phyloP scores from a whole-genome alignment of 1,140 invertebrate genomes.

The Sarcophaga peregrina region DNA sequence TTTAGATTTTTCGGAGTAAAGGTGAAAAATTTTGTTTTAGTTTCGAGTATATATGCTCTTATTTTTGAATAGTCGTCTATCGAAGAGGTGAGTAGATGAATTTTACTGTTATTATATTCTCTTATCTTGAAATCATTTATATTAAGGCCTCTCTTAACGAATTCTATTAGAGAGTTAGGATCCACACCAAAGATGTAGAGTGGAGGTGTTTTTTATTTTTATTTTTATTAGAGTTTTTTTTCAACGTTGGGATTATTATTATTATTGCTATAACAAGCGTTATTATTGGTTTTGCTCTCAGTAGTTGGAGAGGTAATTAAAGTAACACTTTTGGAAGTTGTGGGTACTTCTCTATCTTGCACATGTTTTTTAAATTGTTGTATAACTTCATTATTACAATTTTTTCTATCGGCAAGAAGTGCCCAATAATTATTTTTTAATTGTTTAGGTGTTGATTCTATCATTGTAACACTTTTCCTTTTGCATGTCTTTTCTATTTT shows the following conservation, averaged over 20 bases:
- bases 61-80: neutral
- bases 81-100: neutral
- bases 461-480: neutral
- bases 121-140: neutral
- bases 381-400: neutral
- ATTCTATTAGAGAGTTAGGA: no score
- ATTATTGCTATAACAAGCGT: no score
- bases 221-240: neutral
- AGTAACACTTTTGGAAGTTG: neutral
- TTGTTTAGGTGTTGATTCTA: neutral
- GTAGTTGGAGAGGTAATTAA: neutral
- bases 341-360: neutral
- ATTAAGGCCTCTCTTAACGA: no score
- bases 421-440: conserved; percentile 6
- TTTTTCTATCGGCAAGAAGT: neutral
- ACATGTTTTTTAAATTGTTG: neutral
- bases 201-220: conserved; percentile 13
- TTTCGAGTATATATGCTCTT: neutral
- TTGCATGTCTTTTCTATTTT: neutral
- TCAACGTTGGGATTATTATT: neutral
- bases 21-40: neutral
- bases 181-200: neutral
- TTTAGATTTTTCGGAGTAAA: conserved; percentile 28
- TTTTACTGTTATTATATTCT: neutral
- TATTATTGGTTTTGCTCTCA: no score